Evolutionary conservation across 2,888 invertebrate genomes (phyloP).

Genomic region (Drosophila meridionalis): DNA sequence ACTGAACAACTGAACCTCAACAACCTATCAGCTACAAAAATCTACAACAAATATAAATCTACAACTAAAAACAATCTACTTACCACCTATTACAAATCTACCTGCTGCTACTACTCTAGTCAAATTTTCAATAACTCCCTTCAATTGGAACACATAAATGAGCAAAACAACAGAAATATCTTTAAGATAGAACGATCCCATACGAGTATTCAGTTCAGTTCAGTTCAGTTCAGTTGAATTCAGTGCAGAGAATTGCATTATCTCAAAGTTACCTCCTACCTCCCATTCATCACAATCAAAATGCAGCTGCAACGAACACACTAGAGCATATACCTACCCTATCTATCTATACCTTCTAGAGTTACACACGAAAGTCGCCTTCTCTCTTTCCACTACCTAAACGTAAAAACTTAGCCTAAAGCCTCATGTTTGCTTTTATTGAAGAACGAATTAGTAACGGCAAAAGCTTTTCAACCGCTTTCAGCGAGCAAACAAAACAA

Average conservation of each 20-base stretch:
- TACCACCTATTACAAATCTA: conserved; percentile 60
- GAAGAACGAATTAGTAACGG: conserved; percentile 40
- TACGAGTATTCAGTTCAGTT: conserved; percentile 35
- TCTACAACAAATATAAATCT: conserved; percentile 55
- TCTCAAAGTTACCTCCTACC: conserved; percentile 1
- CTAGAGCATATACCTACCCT: conserved; percentile 16
- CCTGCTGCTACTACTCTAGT: conserved; percentile 59
- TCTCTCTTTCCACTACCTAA: conserved; percentile 31
- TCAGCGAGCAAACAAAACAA: conserved; percentile 31
- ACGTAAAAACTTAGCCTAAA: conserved; percentile 45
- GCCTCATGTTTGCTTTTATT: conserved; percentile 38
- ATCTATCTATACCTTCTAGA: conserved; percentile 24
- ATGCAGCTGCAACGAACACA: conserved; percentile 25
- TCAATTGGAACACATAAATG: conserved; percentile 47
- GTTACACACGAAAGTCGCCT: conserved; percentile 51
- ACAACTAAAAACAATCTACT: conserved; percentile 49
- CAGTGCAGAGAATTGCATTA: conserved; percentile 19
- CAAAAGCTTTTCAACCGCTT: conserved; percentile 61
- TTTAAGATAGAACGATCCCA: conserved; percentile 27
- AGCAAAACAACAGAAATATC: conserved; percentile 27
- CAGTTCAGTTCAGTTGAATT: conserved; percentile 26
- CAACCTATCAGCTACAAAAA: conserved; percentile 71
- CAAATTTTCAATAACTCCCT: conserved; percentile 41
- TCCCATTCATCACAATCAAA: conserved; percentile 29
- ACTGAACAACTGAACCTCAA: conserved; percentile 77